Percentiles rank a stretch among this genome's conserved stretches.
Evolutionary conservation across 2,888 invertebrate genomes (phyloP).

Genomic region (Branchellion lobata): DNA sequence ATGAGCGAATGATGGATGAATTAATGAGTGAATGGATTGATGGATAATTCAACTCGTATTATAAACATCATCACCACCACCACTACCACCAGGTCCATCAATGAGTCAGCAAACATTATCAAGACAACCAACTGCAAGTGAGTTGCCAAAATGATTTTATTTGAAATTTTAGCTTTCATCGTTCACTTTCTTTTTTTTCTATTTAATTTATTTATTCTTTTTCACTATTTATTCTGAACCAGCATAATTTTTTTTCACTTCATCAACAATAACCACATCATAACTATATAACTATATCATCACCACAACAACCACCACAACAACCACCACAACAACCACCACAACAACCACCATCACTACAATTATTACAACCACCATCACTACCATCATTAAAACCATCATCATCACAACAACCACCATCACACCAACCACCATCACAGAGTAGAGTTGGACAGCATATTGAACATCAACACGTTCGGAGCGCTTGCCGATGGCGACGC

Average conservation of each 20-base stretch:
- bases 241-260: no score
- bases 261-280: no score
- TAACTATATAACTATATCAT: no score
- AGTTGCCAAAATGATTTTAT: no score
- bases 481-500: background rate
- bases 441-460: constrained; percentile 21
- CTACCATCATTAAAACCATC: background rate
- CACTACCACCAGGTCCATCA: background rate
- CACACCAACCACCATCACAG: background rate
- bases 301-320: background rate
- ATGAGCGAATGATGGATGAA: no score
- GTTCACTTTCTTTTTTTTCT: no score
- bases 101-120: background rate
- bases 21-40: no score
- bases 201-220: no score
- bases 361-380: background rate
- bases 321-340: background rate
- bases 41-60: no score
- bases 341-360: background rate
- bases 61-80: no score
- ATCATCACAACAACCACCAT: background rate
- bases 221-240: no score
- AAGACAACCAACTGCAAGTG: constrained; percentile 4
- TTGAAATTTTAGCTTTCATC: no score
- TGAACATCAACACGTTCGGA: constrained; percentile 31